Evolutionary conservation across 2,888 invertebrate genomes (phyloP), one percentile per base, ranked within the genome.

Genomic region (Sinelater perroti): DNA sequence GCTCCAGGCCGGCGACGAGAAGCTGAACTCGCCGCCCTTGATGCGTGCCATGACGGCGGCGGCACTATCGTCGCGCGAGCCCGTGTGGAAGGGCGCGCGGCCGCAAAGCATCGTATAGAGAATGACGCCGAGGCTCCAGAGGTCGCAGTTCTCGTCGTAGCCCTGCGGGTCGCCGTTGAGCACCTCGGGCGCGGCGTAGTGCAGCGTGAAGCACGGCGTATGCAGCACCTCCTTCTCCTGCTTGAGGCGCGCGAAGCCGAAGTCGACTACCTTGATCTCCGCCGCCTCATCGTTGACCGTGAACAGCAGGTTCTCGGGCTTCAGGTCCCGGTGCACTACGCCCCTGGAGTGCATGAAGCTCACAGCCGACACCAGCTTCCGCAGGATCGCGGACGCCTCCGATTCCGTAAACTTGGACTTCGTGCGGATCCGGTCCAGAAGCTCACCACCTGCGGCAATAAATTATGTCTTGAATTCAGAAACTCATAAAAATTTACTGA

Each of bases 121-220:
- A 64, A 97, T 93, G 1, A 96, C 96, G 0, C 98, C 98, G 0
- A 98, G 82, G 66, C 95, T 94, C 95, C 97, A 98, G 56, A 97
- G 81, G 80, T 98, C 98, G 81, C 96, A 96, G 71, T 91, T 90
- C 75, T 95, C 90, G 63, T 94, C 93, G 80, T 97, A 97, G 20
- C 90, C 89, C 64, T 86, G 85, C 0, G 76, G 71, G 64, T 77
- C 75, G 14, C 85, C 82, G 1, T 79, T 79, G 35, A 98, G 82
- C 7, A 97, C 93, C 76, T 98, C 97, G 0, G 97, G 97, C 0
- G 97, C 96, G 0, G 96, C 97, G 80, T 97, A 98, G 69, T 91
- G 90, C 36, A 95, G 78, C 51, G 97, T 97, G 76, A 93, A 98
- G 75, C 97, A 97, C 0, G 97, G 97, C 0, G 95, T 95, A 78